Percentiles rank a stretch among this genome's conserved stretches.
Evolutionary conservation across 2,797 vertebrate species (phyloP).

Genomic region (Syncerus caffer): DNA sequence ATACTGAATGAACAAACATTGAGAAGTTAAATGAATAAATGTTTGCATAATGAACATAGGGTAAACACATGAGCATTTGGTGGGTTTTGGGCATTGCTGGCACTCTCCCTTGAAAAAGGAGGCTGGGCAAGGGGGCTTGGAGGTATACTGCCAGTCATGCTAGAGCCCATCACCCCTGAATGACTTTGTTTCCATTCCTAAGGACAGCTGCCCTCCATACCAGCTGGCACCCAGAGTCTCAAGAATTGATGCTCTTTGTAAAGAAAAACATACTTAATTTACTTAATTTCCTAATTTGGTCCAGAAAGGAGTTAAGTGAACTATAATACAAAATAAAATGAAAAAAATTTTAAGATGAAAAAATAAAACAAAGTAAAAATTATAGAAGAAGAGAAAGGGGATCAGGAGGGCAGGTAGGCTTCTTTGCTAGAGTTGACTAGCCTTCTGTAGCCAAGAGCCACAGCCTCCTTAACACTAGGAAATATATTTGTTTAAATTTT

Average conservation of each 20-base stretch:
- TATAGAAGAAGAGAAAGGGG: not conserved
- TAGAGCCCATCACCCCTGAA: not conserved
- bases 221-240: not conserved
- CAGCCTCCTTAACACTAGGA: not conserved
- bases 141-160: not conserved
- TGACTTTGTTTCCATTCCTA: not conserved
- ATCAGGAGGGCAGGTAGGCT: not conserved
- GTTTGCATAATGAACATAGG: not conserved
- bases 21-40: not conserved
- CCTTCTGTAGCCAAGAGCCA: not conserved
- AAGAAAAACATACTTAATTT: not conserved
- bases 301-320: constrained; percentile 22
- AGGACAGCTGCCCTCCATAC: not conserved
- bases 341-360: not conserved
- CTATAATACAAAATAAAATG: constrained; percentile 46
- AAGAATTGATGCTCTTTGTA: not conserved
- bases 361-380: not conserved
- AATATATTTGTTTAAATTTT: not conserved
- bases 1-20: not conserved
- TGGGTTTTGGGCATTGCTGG: not conserved
- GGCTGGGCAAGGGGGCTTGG: not conserved
- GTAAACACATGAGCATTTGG: not conserved
- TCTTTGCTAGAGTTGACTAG: not conserved
- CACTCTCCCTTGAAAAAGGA: not conserved
- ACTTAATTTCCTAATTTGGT: not conserved